Evolutionary conservation across 2,888 invertebrate genomes (phyloP).

Genomic region (Lymantria dispar): DNA sequence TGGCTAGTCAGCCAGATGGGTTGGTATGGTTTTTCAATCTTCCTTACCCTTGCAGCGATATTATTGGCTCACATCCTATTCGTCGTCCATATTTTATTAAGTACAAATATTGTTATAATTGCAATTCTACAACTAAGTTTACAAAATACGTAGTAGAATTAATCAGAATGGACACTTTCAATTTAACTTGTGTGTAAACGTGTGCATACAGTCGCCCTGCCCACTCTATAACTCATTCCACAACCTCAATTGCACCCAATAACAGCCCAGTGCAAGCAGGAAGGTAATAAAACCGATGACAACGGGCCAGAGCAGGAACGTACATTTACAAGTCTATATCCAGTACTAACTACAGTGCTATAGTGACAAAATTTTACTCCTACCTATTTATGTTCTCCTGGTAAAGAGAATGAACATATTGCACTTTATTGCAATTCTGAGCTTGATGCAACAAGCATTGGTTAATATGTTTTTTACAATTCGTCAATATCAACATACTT

Average conservation of each 20-base stretch:
- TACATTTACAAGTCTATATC: slow-evolving; percentile 2
- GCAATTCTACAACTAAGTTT: too few species aligned
- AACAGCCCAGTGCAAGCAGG: slow-evolving; percentile 17
- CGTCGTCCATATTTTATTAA: too few species aligned
- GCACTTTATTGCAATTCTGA: slow-evolving; percentile 8
- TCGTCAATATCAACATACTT: too few species aligned
- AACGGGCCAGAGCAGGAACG: slow-evolving; percentile 8
- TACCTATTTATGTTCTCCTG: slow-evolving; percentile 14
- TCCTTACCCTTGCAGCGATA: too few species aligned
- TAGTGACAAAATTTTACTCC: slow-evolving; percentile 2
- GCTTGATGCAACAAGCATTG: not conserved
- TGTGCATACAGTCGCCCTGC: not conserved
- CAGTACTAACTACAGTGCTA: not conserved
- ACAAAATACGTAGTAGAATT: too few species aligned
- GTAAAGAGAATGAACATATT: slow-evolving; percentile 13
- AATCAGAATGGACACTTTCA: not conserved
- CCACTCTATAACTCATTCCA: slow-evolving; percentile 4
- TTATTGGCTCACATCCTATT: too few species aligned
- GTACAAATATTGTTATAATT: too few species aligned
- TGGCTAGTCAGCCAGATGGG: too few species aligned
- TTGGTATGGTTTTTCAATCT: too few species aligned
- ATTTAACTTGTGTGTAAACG: not conserved
- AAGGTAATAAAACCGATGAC: slow-evolving; percentile 9
- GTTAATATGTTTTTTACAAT: too few species aligned
- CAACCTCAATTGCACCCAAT: slow-evolving; percentile 11